Evolutionary conservation across 2,797 vertebrate genomes (phyloP), one percentile per base, ranked within the genome.

Genomic region (Amphiprion clarkii): DNA sequence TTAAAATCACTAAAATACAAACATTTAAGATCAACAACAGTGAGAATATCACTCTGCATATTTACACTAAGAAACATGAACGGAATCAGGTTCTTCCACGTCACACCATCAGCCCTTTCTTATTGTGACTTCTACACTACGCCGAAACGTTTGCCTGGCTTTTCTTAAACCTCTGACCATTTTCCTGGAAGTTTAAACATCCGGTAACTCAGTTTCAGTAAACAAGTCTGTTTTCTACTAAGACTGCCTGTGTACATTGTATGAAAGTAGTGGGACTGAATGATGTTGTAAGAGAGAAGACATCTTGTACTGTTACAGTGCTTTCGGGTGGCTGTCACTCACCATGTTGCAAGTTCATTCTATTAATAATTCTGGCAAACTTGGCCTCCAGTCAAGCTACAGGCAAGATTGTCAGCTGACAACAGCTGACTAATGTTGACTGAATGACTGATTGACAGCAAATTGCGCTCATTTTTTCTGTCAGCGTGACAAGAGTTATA

Each of bases 281-380:
- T 51, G 40, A 59, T 58, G 23, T 10, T 29, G 40, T 25, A 17
- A 6, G 3, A 39, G 12, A 44, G 42, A 60, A 36, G 16, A n/a
- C 17, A 21, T 48, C 17, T 55, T 60, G 14, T 16, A 60, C 0
- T 5, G 4, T 52, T 58, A n/a, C 33, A 59, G 2, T 4, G 14
- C 25, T 57, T 64, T 57, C 27, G 49, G 29, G 40, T 0, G 12
- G 25, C 29, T 67, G 75, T 71, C 62, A 74, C 16, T 71, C 25
- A 63, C 42, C 39, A 12, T 31, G 25, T 17, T 60, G 4, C 11
- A 25, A 27, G 59, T 29, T 58, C 13, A 48, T 36, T 60, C 33
- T 64, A 49, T 77, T 51, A 65, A n/a, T 69, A 49, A 77, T 36
- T 14, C 48, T 48, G 39, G 21, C 71, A 74, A 33, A 48, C 42